Conservation (phyloP, 2,888 invertebrate species). For the Caradrina kadenii region DNA sequence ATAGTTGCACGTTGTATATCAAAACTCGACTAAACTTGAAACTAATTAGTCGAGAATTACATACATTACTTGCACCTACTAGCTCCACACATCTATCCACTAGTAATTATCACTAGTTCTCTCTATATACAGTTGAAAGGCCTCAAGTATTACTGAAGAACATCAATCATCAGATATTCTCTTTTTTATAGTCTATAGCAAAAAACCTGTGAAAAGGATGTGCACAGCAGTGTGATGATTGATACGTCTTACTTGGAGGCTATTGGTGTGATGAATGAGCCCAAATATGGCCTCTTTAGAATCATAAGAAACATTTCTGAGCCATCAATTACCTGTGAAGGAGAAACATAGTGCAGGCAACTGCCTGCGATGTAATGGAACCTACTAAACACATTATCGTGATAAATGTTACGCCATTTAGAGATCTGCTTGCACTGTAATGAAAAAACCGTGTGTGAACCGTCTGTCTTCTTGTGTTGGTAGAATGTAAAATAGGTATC, state of each 20-base stretch:
- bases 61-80: constrained; percentile 6
- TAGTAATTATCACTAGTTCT: constrained; percentile 49
- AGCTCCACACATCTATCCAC: constrained; percentile 1
- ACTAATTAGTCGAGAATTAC: not conserved
- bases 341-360: constrained; percentile 49
- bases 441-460: constrained; percentile 35
- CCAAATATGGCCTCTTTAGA: constrained; percentile 54
- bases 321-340: constrained; percentile 54
- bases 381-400: constrained; percentile 48
- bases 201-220: constrained; percentile 68
- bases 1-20: too few relatives aligned
- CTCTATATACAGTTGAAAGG: constrained; percentile 32
- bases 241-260: constrained; percentile 61
- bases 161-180: constrained; percentile 70
- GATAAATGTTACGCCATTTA: constrained; percentile 45
- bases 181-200: constrained; percentile 67
- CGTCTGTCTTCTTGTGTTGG: not conserved
- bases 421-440: constrained; percentile 24
- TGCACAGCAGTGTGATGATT: constrained; percentile 68
- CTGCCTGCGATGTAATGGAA: constrained; percentile 44
- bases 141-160: constrained; percentile 66
- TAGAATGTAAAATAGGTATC: not conserved
- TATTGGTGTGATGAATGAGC: constrained; percentile 65
- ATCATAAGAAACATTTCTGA: constrained; percentile 56
- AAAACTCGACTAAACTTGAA: not conserved